These are phyloP conservation scores for Cephus sareptanus DNA, from an alignment of 2,888 invertebrate species.

Conservation along the genomic window DNA sequence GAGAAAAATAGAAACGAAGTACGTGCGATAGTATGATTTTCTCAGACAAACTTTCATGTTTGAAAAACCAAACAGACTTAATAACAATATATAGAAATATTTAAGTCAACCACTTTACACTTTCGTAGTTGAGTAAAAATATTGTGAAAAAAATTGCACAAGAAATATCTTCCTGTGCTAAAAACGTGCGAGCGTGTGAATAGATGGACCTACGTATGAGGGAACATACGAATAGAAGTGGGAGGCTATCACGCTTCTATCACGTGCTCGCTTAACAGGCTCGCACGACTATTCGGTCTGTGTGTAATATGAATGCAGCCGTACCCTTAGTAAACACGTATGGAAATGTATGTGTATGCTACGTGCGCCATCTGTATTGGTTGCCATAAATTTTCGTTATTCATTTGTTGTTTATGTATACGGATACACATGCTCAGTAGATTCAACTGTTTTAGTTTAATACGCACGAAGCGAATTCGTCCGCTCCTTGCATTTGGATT, in stretches of 20 bases:
- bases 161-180: not conserved
- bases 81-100: too few relatives aligned
- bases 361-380: too few relatives aligned
- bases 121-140: too few relatives aligned
- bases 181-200: not conserved
- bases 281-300: slow-evolving; percentile 12
- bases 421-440: too few relatives aligned
- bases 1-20: not conserved
- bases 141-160: not conserved
- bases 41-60: not conserved
- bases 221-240: not conserved
- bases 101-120: too few relatives aligned
- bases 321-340: too few relatives aligned
- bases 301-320: too few relatives aligned
- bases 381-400: too few relatives aligned
- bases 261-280: slow-evolving; percentile 42
- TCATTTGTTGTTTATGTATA: too few relatives aligned
- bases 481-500: not conserved
- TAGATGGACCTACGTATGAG: not conserved
- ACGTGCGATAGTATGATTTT: not conserved
- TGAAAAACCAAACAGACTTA: not conserved
- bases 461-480: too few relatives aligned
- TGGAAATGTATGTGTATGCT: too few relatives aligned
- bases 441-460: too few relatives aligned
- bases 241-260: slow-evolving; percentile 32